A percentile compares a stretch with the other conserved stretches of the same genome.
Conservation (phyloP, 1,140 invertebrate species). For the Magallana angulata region DNA sequence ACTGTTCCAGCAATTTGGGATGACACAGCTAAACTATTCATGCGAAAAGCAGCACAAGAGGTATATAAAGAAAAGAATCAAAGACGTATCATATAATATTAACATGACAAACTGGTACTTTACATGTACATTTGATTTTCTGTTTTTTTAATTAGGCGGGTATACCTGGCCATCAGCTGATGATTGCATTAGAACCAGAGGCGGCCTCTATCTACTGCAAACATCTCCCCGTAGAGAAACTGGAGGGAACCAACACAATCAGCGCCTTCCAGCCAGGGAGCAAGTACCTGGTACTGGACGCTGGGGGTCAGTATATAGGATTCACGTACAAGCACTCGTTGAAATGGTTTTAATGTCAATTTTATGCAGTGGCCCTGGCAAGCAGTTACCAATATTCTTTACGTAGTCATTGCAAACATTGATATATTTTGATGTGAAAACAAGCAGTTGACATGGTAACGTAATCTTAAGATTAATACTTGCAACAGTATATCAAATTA, state of each 20-base stretch:
- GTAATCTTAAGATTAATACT: no score
- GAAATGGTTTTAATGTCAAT: no score
- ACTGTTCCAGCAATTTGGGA: neutral
- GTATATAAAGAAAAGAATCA: neutral
- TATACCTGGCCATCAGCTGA: conserved; percentile 43
- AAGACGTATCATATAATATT: no score
- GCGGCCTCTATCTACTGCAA: conserved; percentile 53
- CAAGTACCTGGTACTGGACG: conserved; percentile 52
- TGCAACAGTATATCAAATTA: no score
- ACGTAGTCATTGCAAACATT: no score
- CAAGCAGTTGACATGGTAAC: no score
- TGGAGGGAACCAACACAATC: neutral
- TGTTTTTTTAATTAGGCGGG: conserved; percentile 7
- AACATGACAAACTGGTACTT: no score
- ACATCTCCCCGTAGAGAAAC: conserved; percentile 37
- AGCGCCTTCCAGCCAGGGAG: conserved; percentile 18
- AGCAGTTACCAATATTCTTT: no score
- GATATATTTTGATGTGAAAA: no score
- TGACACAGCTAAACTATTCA: neutral
- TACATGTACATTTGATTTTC: neutral
- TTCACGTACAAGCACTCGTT: no score
- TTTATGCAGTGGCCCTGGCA: no score
- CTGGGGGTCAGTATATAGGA: conserved; percentile 23
- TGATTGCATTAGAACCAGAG: conserved; percentile 58
- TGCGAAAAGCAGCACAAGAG: neutral